Conservation (phyloP, 2,888 invertebrate species). For the Phaedon cochleariae region DNA sequence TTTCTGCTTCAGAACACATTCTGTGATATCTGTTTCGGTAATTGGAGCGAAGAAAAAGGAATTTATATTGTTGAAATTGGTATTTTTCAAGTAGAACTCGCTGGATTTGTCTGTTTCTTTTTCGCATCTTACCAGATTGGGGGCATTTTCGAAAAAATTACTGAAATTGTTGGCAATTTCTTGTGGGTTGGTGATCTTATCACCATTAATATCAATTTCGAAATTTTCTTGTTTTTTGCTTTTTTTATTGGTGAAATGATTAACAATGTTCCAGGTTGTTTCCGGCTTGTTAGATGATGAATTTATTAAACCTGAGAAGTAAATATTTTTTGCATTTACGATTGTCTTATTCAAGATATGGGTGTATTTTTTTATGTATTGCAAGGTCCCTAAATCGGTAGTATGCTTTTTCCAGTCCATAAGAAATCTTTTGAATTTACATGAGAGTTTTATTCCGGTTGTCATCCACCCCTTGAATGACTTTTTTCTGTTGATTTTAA, state of each 20-base stretch:
- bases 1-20: conserved; percentile 3
- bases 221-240: not conserved
- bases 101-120: not conserved
- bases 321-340: conserved; percentile 1
- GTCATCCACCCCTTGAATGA: conserved; percentile 4
- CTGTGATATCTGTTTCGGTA: not conserved
- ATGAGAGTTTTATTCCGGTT: conserved; percentile 1
- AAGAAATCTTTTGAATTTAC: not conserved
- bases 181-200: not conserved
- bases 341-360: conserved; percentile 5
- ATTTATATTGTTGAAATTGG: conserved; percentile 1
- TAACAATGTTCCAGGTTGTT: conserved; percentile 1
- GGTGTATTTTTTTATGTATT: not conserved
- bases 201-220: not conserved
- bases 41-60: not conserved
- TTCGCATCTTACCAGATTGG: not conserved
- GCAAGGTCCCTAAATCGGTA: conserved; percentile 1
- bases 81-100: conserved; percentile 1
- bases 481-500: not conserved
- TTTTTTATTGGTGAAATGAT: conserved; percentile 1
- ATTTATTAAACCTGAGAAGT: conserved; percentile 7
- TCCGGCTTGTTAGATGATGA: conserved; percentile 1
- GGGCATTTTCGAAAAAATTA: not conserved
- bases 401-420: conserved; percentile 1
- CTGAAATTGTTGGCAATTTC: not conserved